Evolutionary conservation across 1,140 invertebrate genomes (phyloP).

Genomic region (Hirudo medicinalis): DNA sequence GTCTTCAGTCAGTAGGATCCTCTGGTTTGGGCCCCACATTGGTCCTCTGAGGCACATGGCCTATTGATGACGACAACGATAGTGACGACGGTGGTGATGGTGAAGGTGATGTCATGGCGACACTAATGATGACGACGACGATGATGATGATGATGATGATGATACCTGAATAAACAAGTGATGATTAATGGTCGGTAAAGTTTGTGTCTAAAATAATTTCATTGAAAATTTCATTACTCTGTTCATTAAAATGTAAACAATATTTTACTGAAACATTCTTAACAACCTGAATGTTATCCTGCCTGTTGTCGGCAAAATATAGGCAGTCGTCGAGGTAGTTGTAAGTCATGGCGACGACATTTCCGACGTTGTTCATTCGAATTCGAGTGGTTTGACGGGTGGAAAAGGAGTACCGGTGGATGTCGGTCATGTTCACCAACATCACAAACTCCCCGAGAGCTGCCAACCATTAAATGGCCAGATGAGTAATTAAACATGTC

Average conservation of each 20-base stretch:
- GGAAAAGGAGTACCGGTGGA: slow-evolving; percentile 57
- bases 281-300: slow-evolving; percentile 45
- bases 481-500: too few relatives aligned
- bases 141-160: too few relatives aligned
- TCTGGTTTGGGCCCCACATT: background rate
- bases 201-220: too few relatives aligned
- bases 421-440: slow-evolving; percentile 58
- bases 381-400: slow-evolving; percentile 45
- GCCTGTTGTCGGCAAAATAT: slow-evolving; percentile 27
- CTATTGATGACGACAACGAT: background rate
- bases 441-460: slow-evolving; percentile 62
- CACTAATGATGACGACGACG: too few relatives aligned
- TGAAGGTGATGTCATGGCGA: too few relatives aligned
- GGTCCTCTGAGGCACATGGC: slow-evolving; percentile 14
- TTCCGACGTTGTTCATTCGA: slow-evolving; percentile 51
- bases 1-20: slow-evolving; percentile 29
- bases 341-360: slow-evolving; percentile 28
- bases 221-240: too few relatives aligned
- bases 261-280: background rate
- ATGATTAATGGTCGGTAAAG: too few relatives aligned
- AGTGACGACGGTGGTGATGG: too few relatives aligned
- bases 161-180: too few relatives aligned
- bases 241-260: too few relatives aligned
- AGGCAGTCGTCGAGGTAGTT: slow-evolving; percentile 30
- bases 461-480: slow-evolving; percentile 23